A percentile compares a stretch with the other conserved stretches of the same genome.
Evolutionary conservation across 2,888 invertebrate species (phyloP).

Genomic region (Xylophagus ater): DNA sequence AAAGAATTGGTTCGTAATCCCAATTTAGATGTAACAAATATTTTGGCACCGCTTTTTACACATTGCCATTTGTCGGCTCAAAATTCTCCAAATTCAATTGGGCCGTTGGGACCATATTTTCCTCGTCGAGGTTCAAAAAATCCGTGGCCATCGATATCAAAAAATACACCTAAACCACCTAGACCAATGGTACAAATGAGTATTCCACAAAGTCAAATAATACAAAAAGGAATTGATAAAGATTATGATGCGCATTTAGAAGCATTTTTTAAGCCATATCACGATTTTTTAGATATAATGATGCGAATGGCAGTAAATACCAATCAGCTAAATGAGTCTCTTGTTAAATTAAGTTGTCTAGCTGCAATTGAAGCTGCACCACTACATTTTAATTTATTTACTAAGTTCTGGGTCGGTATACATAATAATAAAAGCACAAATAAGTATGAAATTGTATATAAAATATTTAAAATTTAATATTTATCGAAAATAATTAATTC

Average conservation of each 20-base stretch:
- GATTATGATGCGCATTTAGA: slow-evolving; percentile 64
- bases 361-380: slow-evolving; percentile 86
- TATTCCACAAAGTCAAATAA: slow-evolving; percentile 61
- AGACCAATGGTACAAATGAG: slow-evolving; percentile 76
- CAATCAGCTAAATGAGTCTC: slow-evolving; percentile 72
- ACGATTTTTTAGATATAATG: slow-evolving; percentile 72
- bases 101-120: slow-evolving; percentile 64
- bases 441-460: slow-evolving; percentile 31
- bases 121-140: slow-evolving; percentile 53
- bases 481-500: slow-evolving; percentile 23
- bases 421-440: slow-evolving; percentile 45
- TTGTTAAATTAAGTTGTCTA: slow-evolving; percentile 77
- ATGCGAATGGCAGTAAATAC: slow-evolving; percentile 83
- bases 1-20: slow-evolving; percentile 37
- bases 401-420: slow-evolving; percentile 86
- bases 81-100: slow-evolving; percentile 53
- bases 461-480: not conserved
- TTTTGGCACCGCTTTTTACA: slow-evolving; percentile 72
- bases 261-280: slow-evolving; percentile 77
- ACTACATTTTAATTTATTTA: slow-evolving; percentile 77
- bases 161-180: slow-evolving; percentile 59
- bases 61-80: slow-evolving; percentile 75
- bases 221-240: slow-evolving; percentile 55
- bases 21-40: slow-evolving; percentile 47
- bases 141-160: slow-evolving; percentile 45